Base-by-base conservation (phyloP, 2,797 vertebrate genomes). In the Lemur catta region DNA sequence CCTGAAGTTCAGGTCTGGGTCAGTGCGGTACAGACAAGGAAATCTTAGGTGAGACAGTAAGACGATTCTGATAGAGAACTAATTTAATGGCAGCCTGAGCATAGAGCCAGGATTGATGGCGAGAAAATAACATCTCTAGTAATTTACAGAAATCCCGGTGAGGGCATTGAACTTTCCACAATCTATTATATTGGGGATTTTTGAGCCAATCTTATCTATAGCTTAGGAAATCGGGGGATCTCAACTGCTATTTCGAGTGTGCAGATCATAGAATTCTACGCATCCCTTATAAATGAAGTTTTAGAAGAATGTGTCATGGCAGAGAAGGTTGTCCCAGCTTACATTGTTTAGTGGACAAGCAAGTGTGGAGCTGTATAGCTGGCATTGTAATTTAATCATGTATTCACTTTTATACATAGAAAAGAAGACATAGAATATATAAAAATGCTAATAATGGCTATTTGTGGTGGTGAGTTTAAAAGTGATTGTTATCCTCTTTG, bases 171-270 rank as follows among this genome's bases (percentile, higher is more conserved):
- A 63, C 88, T 90, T 76, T 46, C 84, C 35, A 35, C 74, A 33
- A 10, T 63, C 92, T 72, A 74, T 94, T 72, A 69, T 12, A 6
- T 18, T 67, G n/a, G 95, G 96, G 74, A 88, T 92, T 96, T 96
- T 74, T 24, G 48, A 95, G 88, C 59, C 76, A 63, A 46, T 96
- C 88, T 96, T 87, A 93, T 75, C 67, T 76, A 78, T 9, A 74
- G 91, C 52, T 90, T 75, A 81, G 78, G 84, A 95, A 78, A 84
- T 10, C 50, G 76, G 33, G 48, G 90, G 91, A 94, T 91, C 87
- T 13, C 78, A 84, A 88, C 63, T 63, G 72, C 87, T 38, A 10
- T 90, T 90, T 81, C 24, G 2, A 78, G 85, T 84, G 72, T 59
- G 65, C 61, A 65, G 78, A 63, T 81, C 35, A 15, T 38, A 89